These are phyloP conservation scores for Chaetogeoica ovagalla DNA, from an alignment of 2,888 invertebrate species.

Conservation along the genomic window DNA sequence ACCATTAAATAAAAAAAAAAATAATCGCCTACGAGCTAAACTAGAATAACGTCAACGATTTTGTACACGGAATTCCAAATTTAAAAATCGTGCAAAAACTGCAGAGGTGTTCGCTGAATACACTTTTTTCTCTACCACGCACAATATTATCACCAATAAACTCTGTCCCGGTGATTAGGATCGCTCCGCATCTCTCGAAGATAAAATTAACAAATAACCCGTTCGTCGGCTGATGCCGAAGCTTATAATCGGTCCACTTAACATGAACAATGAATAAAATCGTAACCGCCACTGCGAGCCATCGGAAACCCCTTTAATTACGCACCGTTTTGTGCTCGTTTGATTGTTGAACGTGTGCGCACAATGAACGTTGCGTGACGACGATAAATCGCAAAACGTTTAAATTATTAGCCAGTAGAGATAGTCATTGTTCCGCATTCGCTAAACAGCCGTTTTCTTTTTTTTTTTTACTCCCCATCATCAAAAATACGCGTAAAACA, in stretches of 20 bases:
- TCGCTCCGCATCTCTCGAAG: constrained; percentile 7
- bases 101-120: neutral
- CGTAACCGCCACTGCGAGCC: neutral
- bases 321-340: constrained; percentile 30
- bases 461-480: neutral
- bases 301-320: constrained; percentile 47
- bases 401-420: constrained; percentile 32
- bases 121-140: neutral
- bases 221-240: neutral
- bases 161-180: neutral
- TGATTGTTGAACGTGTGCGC: constrained; percentile 10
- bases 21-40: too few species aligned
- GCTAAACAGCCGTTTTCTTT: neutral
- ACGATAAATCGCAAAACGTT: constrained; percentile 28
- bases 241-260: constrained; percentile 48
- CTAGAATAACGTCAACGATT: too few species aligned
- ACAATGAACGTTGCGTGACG: neutral
- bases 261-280: constrained; percentile 45
- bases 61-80: too few species aligned
- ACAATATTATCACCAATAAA: neutral
- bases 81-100: neutral
- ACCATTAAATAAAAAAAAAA: too few species aligned
- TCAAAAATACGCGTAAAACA: neutral
- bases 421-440: constrained; percentile 20
- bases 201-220: constrained; percentile 40